Base-by-base conservation (phyloP, 2,797 vertebrate genomes). In the Sitta carolinensis region DNA sequence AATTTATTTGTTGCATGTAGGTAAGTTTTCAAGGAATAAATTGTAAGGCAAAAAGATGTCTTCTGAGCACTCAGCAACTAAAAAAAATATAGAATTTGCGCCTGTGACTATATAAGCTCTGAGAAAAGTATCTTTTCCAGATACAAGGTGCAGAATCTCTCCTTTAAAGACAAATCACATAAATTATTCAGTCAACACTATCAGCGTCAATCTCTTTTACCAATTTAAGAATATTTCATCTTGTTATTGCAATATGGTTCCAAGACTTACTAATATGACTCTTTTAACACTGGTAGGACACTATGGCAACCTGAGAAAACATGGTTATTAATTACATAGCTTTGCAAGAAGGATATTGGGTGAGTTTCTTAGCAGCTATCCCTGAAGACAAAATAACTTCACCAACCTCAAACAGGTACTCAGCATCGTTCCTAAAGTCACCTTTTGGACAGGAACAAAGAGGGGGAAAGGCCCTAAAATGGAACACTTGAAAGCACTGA, bases 381-480 rank as follows among this genome's bases (percentile, higher is more conserved):
- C 30, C 26, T 43, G 26, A 79, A 62, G 22, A 66, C 23, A 67
- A 47, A 29, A 26, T 13, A 1, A 23, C 9, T 87, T 82, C 45
- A 82, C 6, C 36, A 75, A 67, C 34, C 77, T 6, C 27, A 55
- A 69, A 76, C 0, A 1, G 7, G 9, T 13, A 63, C 6, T 4
- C 3, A 63, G 16, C 50, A 66, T 13, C 1, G 13, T 40, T 87
- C 84, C 52, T 67, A 13, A 72, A 57, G 42, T 10, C 47, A 36
- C 9, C 22, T 68, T 89, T 54, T 21, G 27, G 36, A 68, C 16
- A 72, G 9, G 11, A 85, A 58, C 3, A 66, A 21, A 20, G 4
- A 0, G 3, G 14, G 6, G 2, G 5, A 7, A 10, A 29, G 13
- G 16, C 1, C 13, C 13, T 34, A 72, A 84, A 67, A 26, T 13